Evolutionary conservation across 1,140 invertebrate species (phyloP).

Genomic region (Drosophila pachea): DNA sequence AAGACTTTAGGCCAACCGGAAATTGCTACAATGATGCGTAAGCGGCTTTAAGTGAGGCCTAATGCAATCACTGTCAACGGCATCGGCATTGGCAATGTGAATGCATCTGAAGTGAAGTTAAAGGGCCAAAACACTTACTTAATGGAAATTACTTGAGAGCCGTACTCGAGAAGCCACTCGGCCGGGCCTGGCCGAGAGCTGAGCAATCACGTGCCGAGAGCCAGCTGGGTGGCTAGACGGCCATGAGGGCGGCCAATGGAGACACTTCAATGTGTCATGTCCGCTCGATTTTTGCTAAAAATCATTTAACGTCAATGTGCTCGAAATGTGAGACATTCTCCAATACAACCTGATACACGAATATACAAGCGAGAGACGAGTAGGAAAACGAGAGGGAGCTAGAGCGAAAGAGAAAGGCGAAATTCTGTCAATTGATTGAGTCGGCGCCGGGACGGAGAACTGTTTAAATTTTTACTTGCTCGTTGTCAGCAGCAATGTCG

Average conservation of each 20-base stretch:
- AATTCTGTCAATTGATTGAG: slow-evolving; percentile 67
- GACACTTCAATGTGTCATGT: slow-evolving; percentile 75
- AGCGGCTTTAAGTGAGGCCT: slow-evolving; percentile 50
- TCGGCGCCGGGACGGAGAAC: slow-evolving; percentile 32
- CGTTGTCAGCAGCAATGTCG: slow-evolving; percentile 57
- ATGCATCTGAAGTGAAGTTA: slow-evolving; percentile 64
- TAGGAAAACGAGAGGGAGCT: not conserved
- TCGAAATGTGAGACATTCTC: slow-evolving; percentile 59
- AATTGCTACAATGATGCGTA: slow-evolving; percentile 41
- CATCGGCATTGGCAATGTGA: slow-evolving; percentile 26
- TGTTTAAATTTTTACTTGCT: slow-evolving; percentile 69
- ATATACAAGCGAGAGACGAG: slow-evolving; percentile 11
- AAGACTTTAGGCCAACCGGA: slow-evolving; percentile 41
- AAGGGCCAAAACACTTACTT: slow-evolving; percentile 73
- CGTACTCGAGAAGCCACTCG: slow-evolving; percentile 47
- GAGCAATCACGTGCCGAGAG: slow-evolving; percentile 63
- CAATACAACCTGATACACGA: slow-evolving; percentile 27
- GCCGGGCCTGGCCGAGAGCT: slow-evolving; percentile 49
- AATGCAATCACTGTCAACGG: slow-evolving; percentile 59
- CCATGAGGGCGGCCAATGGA: slow-evolving; percentile 22
- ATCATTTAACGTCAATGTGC: slow-evolving; percentile 70
- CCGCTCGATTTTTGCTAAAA: slow-evolving; percentile 76
- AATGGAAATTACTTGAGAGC: slow-evolving; percentile 70
- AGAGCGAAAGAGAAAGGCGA: slow-evolving; percentile 42
- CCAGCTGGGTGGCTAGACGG: not conserved